Evolutionary conservation across 2,888 invertebrate genomes (phyloP), one percentile per base, ranked within the genome.

Genomic region (Caenorhabditis sp.): DNA sequence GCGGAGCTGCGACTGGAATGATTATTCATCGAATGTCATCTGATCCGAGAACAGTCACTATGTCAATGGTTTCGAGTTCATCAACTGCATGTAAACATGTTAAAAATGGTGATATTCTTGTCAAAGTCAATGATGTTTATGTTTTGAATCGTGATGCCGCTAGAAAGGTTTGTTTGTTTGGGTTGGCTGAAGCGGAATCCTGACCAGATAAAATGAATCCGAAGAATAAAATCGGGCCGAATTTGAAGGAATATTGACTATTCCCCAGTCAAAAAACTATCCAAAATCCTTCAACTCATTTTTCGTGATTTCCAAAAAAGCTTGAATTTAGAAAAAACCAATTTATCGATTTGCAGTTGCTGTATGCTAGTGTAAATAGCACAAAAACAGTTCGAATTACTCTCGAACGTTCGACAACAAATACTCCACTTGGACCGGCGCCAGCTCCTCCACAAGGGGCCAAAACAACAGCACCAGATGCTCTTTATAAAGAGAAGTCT

Each of bases 1-100:
- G 82, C 6, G 82, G 82, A 27, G 79, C 78, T 55, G 77, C 79
- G 21, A 73, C 78, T 57, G 82, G 82, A 50, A 73, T 82, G 24
- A 76, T 82, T 55, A 79, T 82, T 63, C 80, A 79, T 64, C 60
- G 79, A 60, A 81, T 74, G 70, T 57, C 62, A 49, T 51, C 19
- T 58, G 76, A 71, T 62, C 76, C 73, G 43, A 62, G 61, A 51
- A 73, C 73, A 5, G 71, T 80, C 14, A 71, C 78, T 19, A 77
- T 82, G 31, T 66, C 77, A 17, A 78, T 82, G 70, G 76, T 82
- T 23, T 78, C 77, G 55, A 74, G 69, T 8, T 77, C 81, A 19
- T 80, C 76, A 26, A 67, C 75, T 50, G 82, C 75, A 0, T 72
- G 71, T 54, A 67, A 69, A 23, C 54, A 62, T 26, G 69, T 82